These are phyloP conservation scores for Apis dorsata DNA, from an alignment of 1,140 invertebrate genomes.

Conservation along the genomic window DNA sequence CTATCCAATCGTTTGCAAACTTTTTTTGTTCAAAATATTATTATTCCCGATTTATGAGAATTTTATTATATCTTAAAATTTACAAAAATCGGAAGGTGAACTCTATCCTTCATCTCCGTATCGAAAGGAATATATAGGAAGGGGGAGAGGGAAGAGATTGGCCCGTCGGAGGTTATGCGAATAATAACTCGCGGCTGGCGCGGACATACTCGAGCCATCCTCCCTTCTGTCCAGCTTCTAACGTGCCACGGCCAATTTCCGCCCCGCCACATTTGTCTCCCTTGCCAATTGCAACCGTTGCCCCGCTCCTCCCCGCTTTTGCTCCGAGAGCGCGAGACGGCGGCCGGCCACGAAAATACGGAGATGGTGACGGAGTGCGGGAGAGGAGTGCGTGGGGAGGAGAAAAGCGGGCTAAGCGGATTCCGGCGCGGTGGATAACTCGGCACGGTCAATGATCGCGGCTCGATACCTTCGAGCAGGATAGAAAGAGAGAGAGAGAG, in stretches of 20 bases:
- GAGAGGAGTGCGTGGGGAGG: background rate
- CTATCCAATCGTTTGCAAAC: no score
- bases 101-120: no score
- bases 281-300: slow-evolving; percentile 73
- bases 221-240: slow-evolving; percentile 41
- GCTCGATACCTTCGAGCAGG: slow-evolving; percentile 39
- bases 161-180: slow-evolving; percentile 62
- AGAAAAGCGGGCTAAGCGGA: slow-evolving; percentile 37
- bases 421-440: slow-evolving; percentile 55
- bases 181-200: slow-evolving; percentile 74
- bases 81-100: no score
- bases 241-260: slow-evolving; percentile 75
- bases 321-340: background rate
- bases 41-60: no score
- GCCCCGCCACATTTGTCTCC: slow-evolving; percentile 75
- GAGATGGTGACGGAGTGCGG: background rate
- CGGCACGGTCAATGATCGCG: slow-evolving; percentile 63
- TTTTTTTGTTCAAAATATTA: no score
- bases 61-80: no score
- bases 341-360: slow-evolving; percentile 29
- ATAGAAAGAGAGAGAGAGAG: background rate
- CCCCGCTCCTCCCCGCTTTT: background rate
- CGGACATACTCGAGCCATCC: slow-evolving; percentile 47
- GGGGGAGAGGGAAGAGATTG: slow-evolving; percentile 16
- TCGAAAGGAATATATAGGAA: no score